Evolutionary conservation across 2,797 vertebrate genomes (phyloP), one percentile per base, ranked within the genome.

Genomic region (Pelochelys cantorii): DNA sequence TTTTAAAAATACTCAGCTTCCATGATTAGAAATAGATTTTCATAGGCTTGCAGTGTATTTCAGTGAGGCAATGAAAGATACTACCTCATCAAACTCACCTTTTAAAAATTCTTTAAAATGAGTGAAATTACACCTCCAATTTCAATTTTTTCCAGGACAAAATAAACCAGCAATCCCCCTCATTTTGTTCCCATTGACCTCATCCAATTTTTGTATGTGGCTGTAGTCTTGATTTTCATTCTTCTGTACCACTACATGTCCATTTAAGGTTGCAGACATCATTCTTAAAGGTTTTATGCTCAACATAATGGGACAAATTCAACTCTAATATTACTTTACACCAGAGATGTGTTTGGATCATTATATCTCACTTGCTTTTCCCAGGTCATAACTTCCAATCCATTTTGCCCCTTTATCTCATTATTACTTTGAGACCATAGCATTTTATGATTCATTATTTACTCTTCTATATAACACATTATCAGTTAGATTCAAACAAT

Each of bases 341-440:
- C 9, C 20, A 42, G 68, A 74, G 68, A 74, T 37, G 37, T 11
- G 37, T 74, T 74, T 74, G n/a, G 68, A 18, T 34, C 17, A 18
- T 22, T 11, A 13, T 71, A 71, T 37, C 68, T 71, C 22, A 34
- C 17, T 71, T 15, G 37, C 23, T 74, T 74, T 74, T 34, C 31
- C 62, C 15, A 65, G 7, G 31, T n/a, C 15, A 65, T 79, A 34
- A 52, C 27, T 1, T 65, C 1, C 29, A 60, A 9, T 1, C 88
- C 0, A 0, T 68, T 7, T 68, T 85, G 1, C 11, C 85, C 80
- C 2, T 83, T 86, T 86, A 8, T 14, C 3, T 31, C 74, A 52
- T 31, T 6, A 5, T 84, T 81, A 1, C 12, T 85, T 11, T 0
- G 18, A 85, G 10, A 2, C 23, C 10, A 11, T 8, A 83, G 0